These are phyloP conservation scores for Eunapius fragilis DNA, from an alignment of 37 sponge, comb jelly and placozoan genomes.

Conservation along the genomic window DNA sequence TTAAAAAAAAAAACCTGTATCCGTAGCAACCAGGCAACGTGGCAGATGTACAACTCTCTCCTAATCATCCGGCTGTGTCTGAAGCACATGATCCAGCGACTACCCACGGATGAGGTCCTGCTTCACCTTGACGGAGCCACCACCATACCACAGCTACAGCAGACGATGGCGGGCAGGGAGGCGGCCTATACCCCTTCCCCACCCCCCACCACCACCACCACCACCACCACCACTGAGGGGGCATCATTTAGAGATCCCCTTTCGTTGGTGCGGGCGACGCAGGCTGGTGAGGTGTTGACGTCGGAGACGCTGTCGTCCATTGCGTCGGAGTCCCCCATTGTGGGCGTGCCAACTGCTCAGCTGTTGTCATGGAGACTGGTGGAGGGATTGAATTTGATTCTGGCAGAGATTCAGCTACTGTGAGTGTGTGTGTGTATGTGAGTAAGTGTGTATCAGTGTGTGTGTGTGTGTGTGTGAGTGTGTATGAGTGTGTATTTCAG, in stretches of 20 bases:
- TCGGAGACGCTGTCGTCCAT: neutral
- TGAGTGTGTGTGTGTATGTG: conserved; percentile 34
- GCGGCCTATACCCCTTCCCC: neutral
- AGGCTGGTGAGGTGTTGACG: neutral
- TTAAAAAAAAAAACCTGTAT: too few relatives aligned
- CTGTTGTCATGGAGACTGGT: conserved; percentile 54
- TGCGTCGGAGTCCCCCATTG: neutral
- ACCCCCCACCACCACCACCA: too few relatives aligned
- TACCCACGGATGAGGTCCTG: conserved; percentile 50
- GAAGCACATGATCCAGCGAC: conserved; percentile 59
- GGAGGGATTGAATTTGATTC: conserved; percentile 23
- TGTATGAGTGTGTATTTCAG: neutral
- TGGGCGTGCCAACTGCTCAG: neutral
- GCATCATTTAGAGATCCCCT: neutral
- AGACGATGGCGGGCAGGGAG: neutral
- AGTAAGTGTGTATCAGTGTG: conserved; percentile 1
- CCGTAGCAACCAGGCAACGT: conserved; percentile 64
- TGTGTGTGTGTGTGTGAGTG: neutral
- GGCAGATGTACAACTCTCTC: conserved; percentile 65
- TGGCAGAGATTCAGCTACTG: conserved; percentile 40
- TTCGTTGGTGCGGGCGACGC: neutral
- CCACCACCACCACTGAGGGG: neutral
- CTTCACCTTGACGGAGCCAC: conserved; percentile 54
- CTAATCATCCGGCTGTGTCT: conserved; percentile 38
- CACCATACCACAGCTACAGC: conserved; percentile 18